Evolutionary conservation across 2,888 invertebrate species (phyloP), one percentile per base, ranked within the genome.

Genomic region (Timema podura): DNA sequence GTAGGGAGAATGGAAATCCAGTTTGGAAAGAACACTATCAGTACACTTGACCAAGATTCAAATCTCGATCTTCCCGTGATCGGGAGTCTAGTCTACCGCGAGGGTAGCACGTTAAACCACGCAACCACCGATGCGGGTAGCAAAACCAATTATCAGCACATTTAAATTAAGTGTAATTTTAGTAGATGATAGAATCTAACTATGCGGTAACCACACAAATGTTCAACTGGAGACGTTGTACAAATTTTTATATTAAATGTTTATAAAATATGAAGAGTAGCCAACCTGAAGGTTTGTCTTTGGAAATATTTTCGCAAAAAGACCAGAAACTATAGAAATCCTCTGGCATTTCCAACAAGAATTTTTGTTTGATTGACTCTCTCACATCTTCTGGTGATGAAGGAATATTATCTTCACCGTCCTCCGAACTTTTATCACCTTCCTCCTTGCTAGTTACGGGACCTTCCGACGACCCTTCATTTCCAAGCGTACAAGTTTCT

Each of bases 291-390:
- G 91, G 87, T 74, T 85, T 82, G 16, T 84, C 83, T 30, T 83
- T 78, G 13, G 85, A 84, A 8, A 88, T 77, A 9, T 80, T 79
- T 77, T 85, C 83, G 72, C 93, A 89, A 77, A 92, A 91, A 65
- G 92, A 87, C 87, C 90, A 95, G 79, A 96, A 92, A 70, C 87
- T 83, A 77, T 89, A 95, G 80, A 96, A 96, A 80, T 96, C 96
- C n/a, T 85, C 79, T 0, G 96, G 96, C 94, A 96, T 95, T 73
- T 91, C 87, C 0, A 93, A 87, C 47, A 94, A 80, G 80, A 95
- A 96, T 74, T 92, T 87, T 69, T 89, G 84, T 75, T 89, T 87
- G 65, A 94, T 88, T 74, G 85, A 88, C 71, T 80, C 79, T 77
- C 82, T 83, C 68, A 81, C 80, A 75, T 85, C 84, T 65, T 80